phyloP scores from a whole-genome alignment of 1,140 invertebrate species.

The Hesperophylax magnus region DNA sequence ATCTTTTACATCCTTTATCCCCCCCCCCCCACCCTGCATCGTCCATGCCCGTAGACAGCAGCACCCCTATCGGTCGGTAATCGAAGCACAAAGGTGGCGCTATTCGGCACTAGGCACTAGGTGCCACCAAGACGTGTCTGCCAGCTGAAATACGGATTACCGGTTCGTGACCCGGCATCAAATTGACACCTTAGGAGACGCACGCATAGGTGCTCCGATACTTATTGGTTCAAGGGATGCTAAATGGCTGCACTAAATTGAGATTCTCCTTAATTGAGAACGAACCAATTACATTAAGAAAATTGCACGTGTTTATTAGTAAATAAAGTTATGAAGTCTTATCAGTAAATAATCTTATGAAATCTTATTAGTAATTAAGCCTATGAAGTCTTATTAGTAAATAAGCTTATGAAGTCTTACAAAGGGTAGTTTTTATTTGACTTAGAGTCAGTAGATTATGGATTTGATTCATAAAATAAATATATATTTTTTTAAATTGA shows the following conservation, averaged over 20 bases:
- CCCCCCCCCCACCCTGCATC: background rate
- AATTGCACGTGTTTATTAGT: too few species aligned
- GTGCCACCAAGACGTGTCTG: conserved; percentile 49
- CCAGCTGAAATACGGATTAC: conserved; percentile 50
- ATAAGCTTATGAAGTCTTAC: too few species aligned
- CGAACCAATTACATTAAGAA: background rate
- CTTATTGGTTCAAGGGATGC: background rate
- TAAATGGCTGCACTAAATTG: background rate
- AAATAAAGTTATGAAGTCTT: too few species aligned
- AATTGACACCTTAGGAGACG: conserved; percentile 44
- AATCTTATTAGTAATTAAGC: too few species aligned
- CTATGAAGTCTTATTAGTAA: too few species aligned
- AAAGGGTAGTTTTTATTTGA: too few species aligned
- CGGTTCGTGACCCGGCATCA: conserved; percentile 52
- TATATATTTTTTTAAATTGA: too few species aligned
- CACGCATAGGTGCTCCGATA: conserved; percentile 30
- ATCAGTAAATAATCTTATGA: too few species aligned
- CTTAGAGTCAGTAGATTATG: too few species aligned
- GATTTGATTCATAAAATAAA: too few species aligned
- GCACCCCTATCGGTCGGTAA: conserved; percentile 43
- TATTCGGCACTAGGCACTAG: background rate
- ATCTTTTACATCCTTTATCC: background rate
- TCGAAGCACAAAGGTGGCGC: conserved; percentile 53
- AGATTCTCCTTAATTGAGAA: background rate
- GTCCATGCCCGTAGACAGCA: background rate